Conservation (phyloP, 2,113 vertebrate genomes). For the Dendrocopos noguchii region DNA sequence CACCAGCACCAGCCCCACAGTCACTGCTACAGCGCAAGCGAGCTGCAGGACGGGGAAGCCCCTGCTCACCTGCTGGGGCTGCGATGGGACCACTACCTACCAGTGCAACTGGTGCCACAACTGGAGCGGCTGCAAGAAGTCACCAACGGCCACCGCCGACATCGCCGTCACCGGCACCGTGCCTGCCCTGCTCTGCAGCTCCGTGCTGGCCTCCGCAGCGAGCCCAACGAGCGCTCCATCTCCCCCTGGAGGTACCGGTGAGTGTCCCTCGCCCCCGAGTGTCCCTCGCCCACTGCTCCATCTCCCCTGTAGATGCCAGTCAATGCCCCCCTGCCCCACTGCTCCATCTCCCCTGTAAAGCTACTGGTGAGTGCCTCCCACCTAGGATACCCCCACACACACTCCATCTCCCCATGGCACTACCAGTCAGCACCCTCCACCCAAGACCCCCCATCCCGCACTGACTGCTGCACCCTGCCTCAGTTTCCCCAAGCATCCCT, state of each 20-base stretch:
- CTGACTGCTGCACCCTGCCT: neutral
- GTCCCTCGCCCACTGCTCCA: neutral
- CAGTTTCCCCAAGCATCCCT: neutral
- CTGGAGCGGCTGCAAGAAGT: constrained; percentile 27
- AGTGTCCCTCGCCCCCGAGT: neutral
- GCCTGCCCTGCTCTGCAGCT: constrained; percentile 59
- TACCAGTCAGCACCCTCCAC: neutral
- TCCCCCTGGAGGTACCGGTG: constrained; percentile 86
- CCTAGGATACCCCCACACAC: neutral
- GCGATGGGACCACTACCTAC: constrained; percentile 52
- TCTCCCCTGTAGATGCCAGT: neutral
- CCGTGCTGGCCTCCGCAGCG: neutral
- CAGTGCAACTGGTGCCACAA: constrained; percentile 58
- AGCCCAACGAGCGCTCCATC: constrained; percentile 77
- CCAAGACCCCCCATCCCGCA: neutral
- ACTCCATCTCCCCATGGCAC: neutral
- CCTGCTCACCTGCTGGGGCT: neutral
- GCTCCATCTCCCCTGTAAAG: neutral
- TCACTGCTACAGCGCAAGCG: constrained; percentile 52
- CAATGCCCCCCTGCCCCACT: neutral
- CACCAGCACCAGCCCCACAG: neutral
- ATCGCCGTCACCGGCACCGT: neutral
- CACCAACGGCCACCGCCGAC: neutral
- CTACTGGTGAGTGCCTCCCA: neutral
- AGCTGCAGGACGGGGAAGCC: constrained; percentile 5